Percentiles rank a stretch among this genome's conserved stretches.
phyloP scores from a whole-genome alignment of 2,888 invertebrate genomes.

The Fragum sueziense region DNA sequence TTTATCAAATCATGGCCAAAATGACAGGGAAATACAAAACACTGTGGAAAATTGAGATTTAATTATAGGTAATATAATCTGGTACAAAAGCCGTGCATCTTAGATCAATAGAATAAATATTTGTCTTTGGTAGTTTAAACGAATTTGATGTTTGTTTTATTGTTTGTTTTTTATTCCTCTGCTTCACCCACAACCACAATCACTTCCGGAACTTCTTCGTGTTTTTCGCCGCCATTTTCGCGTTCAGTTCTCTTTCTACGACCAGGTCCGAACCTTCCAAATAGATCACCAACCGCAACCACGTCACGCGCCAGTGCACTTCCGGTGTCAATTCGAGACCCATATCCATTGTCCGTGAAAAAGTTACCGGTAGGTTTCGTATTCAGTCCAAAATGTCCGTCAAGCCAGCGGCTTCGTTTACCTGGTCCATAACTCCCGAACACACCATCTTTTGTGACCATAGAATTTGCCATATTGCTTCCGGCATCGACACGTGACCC shows the following conservation, averaged over 20 bases:
- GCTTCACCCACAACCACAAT: not conserved
- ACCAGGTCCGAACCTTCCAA: conserved; percentile 12
- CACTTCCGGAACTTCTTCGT: not conserved
- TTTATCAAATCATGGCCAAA: too few relatives aligned
- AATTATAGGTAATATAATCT: too few relatives aligned
- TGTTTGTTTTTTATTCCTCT: conserved; percentile 7
- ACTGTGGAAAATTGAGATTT: too few relatives aligned
- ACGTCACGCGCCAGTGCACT: conserved; percentile 7
- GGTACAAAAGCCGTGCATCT: too few relatives aligned
- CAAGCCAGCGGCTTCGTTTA: conserved; percentile 5
- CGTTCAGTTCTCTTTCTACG: conserved; percentile 5
- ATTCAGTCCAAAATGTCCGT: not conserved
- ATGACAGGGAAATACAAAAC: too few relatives aligned
- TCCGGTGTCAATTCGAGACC: conserved; percentile 12
- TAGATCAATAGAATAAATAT: not conserved
- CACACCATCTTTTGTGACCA: conserved; percentile 9
- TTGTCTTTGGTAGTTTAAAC: not conserved
- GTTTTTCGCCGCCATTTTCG: not conserved
- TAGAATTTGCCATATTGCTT: conserved; percentile 4
- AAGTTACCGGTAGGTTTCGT: not conserved
- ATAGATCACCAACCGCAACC: conserved; percentile 8
- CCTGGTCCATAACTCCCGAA: conserved; percentile 16
- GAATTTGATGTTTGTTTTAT: not conserved
- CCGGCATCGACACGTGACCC: conserved; percentile 19
- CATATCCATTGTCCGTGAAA: conserved; percentile 13